Base-by-base conservation (phyloP, 2,113 vertebrate species). In the Grus americana region DNA sequence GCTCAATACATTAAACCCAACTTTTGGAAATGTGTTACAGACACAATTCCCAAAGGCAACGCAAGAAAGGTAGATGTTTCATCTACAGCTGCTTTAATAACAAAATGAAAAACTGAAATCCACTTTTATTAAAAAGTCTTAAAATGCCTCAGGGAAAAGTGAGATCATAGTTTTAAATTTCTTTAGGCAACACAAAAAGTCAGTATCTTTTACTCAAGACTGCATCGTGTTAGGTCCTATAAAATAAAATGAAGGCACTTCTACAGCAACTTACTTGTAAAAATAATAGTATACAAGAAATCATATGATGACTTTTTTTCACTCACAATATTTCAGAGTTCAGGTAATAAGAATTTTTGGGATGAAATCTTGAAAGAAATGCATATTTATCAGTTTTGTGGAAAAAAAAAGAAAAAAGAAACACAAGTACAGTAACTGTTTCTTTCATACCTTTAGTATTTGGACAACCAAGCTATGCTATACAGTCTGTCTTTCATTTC, bases 81-180 rank as follows among this genome's bases (percentile, higher is more conserved):
- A 92, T 97, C 97, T 95, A 86, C 58, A 95, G 50, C 23, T 86
- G 26, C 78, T 97, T 76, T 95, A 95, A 96, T 86, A 96, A 95
- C 88, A 96, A 95, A 97, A 97, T 94, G 91, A 97, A 96, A 97
- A 96, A 97, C 81, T 93, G 47, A 87, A 95, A 93, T 94, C 61
- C 65, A 86, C 58, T 95, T 90, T 95, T 97, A 96, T 95, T 86
- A 95, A 96, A 92, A 97, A 95, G 75, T 83, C 95, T 94, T 94
- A 80, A 91, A 82, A 88, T 84, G 93, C 96, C 93, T 96, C 79
- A 91, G 96, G 95, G 95, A 97, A 95, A 97, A 74, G 49, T 52
- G 59, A 71, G 79, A 85, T 88, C 79, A 96, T 68, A 92, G 91
- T 96, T 97, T 95, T 93, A 96, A 93, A 95, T 96, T 97, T 93